Base-by-base conservation (phyloP, 2,888 invertebrate species). In the Frankliniella fusca region DNA sequence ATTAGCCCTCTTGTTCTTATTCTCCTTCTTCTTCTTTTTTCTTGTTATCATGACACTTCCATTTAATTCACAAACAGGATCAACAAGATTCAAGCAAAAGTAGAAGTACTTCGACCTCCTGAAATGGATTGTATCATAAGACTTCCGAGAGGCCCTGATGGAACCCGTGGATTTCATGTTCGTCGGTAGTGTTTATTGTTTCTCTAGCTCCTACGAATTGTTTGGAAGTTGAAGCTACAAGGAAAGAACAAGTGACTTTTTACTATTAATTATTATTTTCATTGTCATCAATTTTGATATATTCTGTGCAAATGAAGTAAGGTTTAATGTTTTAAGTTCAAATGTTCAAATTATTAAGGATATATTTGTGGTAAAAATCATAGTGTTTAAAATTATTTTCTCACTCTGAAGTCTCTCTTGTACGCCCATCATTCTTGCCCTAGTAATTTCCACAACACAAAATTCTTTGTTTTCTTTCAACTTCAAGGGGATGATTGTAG, bases 61-160 rank as follows among this genome's bases (percentile, higher is more conserved):
- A 86, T 28, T 70, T 82, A 84, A 83, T 50, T 82, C 81, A 84
- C 85, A n/a, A n/a, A 82, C 84, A 86, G 86, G 82, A 85, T 89
- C 48, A 88, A 85, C 84, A 88, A 86, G 85, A 88, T 89, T 84
- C 89, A 89, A 84, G 86, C 87, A 50, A 89, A 88, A 84, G 86
- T 86, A 83, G 86, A 87, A 83, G 84, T 90, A 84, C 86, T 86
- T 1, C 87, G 90, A 81, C 85, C 89, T 81, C 89, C 89, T 7
- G 87, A 88, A 0, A 89, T 86, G 89, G 50, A 89, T 89, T 0
- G 90, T 89, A 90, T 95, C 82, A 90, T 95, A 86, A 90, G 95
- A 85, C 90, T 93, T 87, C 95, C 95, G 0, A 90, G 91, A 85
- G 95, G 95, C 65, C 95, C 95, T 0, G 95, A 95, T 86, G 95